Evolutionary conservation across 2,797 vertebrate species (phyloP).

Genomic region (Sternotherus odoratus): DNA sequence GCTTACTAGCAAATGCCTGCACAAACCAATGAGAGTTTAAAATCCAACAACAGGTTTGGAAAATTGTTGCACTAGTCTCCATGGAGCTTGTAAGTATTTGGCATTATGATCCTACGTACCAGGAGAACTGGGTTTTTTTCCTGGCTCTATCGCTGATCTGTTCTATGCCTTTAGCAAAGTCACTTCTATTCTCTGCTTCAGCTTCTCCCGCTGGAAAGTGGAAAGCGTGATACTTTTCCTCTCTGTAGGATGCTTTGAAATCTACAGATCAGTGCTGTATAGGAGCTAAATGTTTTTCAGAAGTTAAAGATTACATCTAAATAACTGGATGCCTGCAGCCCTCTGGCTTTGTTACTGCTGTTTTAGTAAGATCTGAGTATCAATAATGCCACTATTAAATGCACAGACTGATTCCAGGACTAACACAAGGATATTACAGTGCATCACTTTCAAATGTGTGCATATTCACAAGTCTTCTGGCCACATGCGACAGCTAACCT

Average conservation of each 20-base stretch:
- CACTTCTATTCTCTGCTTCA: not conserved
- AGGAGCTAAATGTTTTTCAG: not conserved
- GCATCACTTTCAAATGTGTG: not conserved
- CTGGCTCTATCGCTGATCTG: not conserved
- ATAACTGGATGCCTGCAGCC: not conserved
- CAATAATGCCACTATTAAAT: not conserved
- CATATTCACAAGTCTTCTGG: not conserved
- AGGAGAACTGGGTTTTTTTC: not conserved
- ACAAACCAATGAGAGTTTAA: not conserved
- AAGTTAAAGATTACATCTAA: not conserved
- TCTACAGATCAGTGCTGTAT: not conserved
- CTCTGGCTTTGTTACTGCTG: not conserved
- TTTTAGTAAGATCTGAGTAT: not conserved
- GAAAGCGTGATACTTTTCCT: not conserved
- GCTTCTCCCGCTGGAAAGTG: conserved; percentile 11
- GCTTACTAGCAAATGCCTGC: not conserved
- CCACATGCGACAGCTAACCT: not conserved
- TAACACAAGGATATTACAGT: too few species aligned
- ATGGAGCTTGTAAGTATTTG: not conserved
- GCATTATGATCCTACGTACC: not conserved
- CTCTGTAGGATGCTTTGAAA: not conserved
- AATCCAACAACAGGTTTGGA: not conserved
- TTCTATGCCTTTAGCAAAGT: not conserved
- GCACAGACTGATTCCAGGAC: not conserved
- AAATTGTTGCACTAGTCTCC: not conserved